Evolutionary conservation across 2,113 vertebrate species (phyloP).

Genomic region (Columba livia): DNA sequence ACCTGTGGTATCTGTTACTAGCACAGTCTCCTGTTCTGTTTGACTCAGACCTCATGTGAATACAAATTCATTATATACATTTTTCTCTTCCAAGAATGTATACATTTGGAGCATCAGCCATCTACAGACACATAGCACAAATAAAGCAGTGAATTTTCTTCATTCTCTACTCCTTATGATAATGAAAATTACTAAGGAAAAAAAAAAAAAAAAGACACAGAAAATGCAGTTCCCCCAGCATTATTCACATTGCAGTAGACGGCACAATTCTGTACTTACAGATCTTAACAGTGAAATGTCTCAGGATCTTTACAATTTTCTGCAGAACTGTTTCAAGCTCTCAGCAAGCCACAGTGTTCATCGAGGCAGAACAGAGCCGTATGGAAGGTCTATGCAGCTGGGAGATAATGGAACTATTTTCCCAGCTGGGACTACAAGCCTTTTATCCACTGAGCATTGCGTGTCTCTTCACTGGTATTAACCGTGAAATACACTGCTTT

Average conservation of each 20-base stretch:
- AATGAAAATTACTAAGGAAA: conserved; percentile 30
- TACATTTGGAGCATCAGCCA: not conserved
- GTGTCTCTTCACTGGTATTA: conserved; percentile 49
- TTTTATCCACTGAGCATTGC: conserved; percentile 70
- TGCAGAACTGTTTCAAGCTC: conserved; percentile 69
- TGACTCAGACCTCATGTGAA: not conserved
- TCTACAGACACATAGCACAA: conserved; percentile 1
- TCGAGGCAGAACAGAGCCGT: conserved; percentile 80
- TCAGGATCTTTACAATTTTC: conserved; percentile 54
- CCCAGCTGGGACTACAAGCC: conserved; percentile 75
- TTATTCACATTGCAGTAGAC: conserved; percentile 52
- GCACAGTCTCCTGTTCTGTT: not conserved
- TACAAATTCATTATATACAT: not conserved
- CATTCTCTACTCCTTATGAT: conserved; percentile 43
- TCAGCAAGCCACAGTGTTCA: conserved; percentile 75
- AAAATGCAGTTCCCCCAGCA: conserved; percentile 31
- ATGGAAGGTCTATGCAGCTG: conserved; percentile 75
- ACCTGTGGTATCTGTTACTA: conserved; percentile 49
- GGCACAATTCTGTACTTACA: conserved; percentile 71
- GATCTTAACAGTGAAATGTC: conserved; percentile 60
- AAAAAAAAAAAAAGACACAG: not conserved
- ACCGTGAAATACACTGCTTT: conserved; percentile 52
- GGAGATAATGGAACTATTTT: conserved; percentile 74
- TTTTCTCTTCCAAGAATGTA: not conserved
- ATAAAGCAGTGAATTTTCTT: conserved; percentile 27